A percentile compares a stretch with the other conserved stretches of the same genome.
phyloP scores from a whole-genome alignment of 2,888 invertebrate genomes.

The Ophioninae sp. region DNA sequence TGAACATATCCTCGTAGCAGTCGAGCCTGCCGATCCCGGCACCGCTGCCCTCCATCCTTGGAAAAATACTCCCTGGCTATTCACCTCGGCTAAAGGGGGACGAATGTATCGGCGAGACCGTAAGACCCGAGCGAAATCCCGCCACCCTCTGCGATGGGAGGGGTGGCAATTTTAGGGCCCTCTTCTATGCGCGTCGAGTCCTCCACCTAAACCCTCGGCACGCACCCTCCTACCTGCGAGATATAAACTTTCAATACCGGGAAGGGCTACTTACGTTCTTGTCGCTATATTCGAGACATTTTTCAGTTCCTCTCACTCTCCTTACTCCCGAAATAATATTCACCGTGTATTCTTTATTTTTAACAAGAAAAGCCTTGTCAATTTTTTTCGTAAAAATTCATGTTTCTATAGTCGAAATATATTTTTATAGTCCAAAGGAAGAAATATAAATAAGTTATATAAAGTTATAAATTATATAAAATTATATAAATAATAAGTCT shows the following conservation, averaged over 20 bases:
- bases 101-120: not conserved
- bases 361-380: no score
- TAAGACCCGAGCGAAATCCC: conserved; percentile 30
- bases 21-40: conserved; percentile 82
- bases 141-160: conserved; percentile 30
- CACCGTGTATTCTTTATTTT: no score
- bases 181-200: not conserved
- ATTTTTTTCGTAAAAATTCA: no score
- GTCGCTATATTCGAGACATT: not conserved
- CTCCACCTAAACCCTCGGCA: conserved; percentile 18
- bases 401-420: no score
- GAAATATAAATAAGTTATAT: no score
- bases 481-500: no score
- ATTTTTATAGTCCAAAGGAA: no score
- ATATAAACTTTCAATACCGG: conserved; percentile 20
- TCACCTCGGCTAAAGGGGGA: not conserved
- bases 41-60: conserved; percentile 76
- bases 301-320: not conserved
- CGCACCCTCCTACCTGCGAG: conserved; percentile 22
- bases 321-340: not conserved
- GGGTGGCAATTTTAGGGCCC: conserved; percentile 38
- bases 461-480: no score
- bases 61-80: conserved; percentile 11
- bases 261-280: not conserved
- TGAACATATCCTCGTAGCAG: conserved; percentile 92